These are phyloP conservation scores for Amyelois transitella DNA, from an alignment of 1,140 invertebrate species.

Conservation along the genomic window DNA sequence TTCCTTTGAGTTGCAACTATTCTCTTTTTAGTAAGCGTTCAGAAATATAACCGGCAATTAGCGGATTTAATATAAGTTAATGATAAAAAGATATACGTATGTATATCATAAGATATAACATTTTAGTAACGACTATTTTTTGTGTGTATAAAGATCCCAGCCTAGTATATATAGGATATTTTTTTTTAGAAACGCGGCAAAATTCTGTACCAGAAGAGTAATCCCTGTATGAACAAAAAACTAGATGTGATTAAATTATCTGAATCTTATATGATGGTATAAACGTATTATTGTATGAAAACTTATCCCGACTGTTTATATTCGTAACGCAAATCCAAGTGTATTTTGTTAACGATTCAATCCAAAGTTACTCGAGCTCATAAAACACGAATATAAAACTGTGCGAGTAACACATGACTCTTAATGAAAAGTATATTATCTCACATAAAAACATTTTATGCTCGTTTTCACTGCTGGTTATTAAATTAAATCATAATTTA, in stretches of 20 bases:
- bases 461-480: slow-evolving; percentile 54
- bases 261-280: too few relatives aligned
- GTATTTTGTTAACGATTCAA: slow-evolving; percentile 28
- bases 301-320: background rate
- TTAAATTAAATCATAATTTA: slow-evolving; percentile 73
- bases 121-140: too few relatives aligned
- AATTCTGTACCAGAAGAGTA: too few relatives aligned
- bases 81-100: background rate
- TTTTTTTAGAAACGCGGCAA: too few relatives aligned
- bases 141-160: too few relatives aligned
- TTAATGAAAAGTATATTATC: slow-evolving; percentile 67
- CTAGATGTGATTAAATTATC: too few relatives aligned
- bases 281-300: background rate
- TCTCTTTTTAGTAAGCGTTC: slow-evolving; percentile 6
- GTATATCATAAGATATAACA: too few relatives aligned
- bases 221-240: too few relatives aligned
- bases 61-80: too few relatives aligned
- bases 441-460: slow-evolving; percentile 66
- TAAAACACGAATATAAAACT: slow-evolving; percentile 54
- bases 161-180: too few relatives aligned
- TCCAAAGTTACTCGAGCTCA: slow-evolving; percentile 29
- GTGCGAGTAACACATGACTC: slow-evolving; percentile 48
- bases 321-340: slow-evolving; percentile 7
- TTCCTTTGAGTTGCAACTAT: slow-evolving; percentile 13
- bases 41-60: background rate